phyloP scores from a whole-genome alignment of 2,888 invertebrate genomes.

The Drosophila nigritarsus region DNA sequence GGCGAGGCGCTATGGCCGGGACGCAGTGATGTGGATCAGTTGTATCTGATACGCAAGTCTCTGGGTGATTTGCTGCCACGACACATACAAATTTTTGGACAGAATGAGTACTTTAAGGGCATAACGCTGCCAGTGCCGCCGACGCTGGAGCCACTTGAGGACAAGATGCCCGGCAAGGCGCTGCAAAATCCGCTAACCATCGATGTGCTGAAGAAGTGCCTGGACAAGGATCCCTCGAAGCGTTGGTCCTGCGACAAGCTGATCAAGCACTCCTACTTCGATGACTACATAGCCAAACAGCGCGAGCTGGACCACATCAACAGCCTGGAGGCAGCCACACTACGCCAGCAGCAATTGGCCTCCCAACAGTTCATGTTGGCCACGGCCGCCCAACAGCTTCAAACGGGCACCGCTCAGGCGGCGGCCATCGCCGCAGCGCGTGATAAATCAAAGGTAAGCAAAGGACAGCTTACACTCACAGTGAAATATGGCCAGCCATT shows the following conservation, averaged over 20 bases:
- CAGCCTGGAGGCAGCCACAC: conserved; percentile 83
- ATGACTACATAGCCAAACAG: conserved; percentile 93
- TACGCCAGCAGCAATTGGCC: conserved; percentile 78
- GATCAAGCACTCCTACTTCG: conserved; percentile 95
- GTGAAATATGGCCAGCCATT: background rate
- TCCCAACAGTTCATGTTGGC: conserved; percentile 80
- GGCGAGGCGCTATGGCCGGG: conserved; percentile 99
- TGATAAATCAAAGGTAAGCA: conserved; percentile 87
- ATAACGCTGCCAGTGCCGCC: conserved; percentile 96
- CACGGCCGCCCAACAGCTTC: conserved; percentile 73
- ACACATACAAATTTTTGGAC: conserved; percentile 98
- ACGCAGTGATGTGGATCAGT: conserved; percentile 98
- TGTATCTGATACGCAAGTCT: conserved; percentile 97
- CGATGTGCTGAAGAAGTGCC: conserved; percentile 96
- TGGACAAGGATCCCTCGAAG: conserved; percentile 96
- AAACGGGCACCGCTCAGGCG: conserved; percentile 73
- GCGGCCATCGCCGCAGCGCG: conserved; percentile 82
- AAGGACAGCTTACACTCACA: background rate
- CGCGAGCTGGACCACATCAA: conserved; percentile 87
- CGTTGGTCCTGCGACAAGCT: conserved; percentile 97
- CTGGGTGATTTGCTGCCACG: conserved; percentile 96
- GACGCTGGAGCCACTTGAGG: conserved; percentile 92
- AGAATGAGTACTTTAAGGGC: conserved; percentile 96
- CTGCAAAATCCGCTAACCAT: conserved; percentile 88
- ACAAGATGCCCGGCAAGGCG: conserved; percentile 92